These are phyloP conservation scores for Thera obeliscata DNA, from an alignment of 2,888 invertebrate species.

Conservation along the genomic window DNA sequence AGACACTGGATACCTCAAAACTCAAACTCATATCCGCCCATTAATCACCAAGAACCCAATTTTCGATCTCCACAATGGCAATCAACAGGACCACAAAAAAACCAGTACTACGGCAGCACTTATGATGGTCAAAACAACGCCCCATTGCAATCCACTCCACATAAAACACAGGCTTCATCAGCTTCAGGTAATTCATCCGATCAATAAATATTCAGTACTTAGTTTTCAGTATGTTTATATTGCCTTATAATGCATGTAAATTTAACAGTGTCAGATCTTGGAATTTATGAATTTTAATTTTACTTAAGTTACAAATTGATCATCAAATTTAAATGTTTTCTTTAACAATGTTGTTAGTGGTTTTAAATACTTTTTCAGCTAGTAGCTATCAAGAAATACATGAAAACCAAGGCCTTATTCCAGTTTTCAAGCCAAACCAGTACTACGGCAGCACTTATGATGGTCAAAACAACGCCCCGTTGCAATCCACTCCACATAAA, in stretches of 20 bases:
- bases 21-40: neutral
- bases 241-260: too few relatives aligned
- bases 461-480: slow-evolving; percentile 1
- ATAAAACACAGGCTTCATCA: neutral
- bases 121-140: slow-evolving; percentile 6
- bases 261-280: too few relatives aligned
- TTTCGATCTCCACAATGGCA: slow-evolving; percentile 5
- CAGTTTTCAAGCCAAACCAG: neutral
- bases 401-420: neutral
- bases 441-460: slow-evolving; percentile 4
- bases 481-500: neutral
- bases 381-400: neutral
- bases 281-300: too few relatives aligned
- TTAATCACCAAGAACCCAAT: neutral
- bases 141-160: neutral
- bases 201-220: too few relatives aligned
- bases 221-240: too few relatives aligned
- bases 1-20: slow-evolving; percentile 16
- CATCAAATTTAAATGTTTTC: too few relatives aligned
- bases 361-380: slow-evolving; percentile 10
- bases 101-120: neutral
- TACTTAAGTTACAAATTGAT: too few relatives aligned
- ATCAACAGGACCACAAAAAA: slow-evolving; percentile 2
- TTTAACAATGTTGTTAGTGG: too few relatives aligned
- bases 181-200: slow-evolving; percentile 8